Percentiles rank a stretch among this genome's conserved stretches.
These are phyloP conservation scores for Aulostomus chinensis DNA, from an alignment of 2,797 vertebrate species.

Conservation along the genomic window DNA sequence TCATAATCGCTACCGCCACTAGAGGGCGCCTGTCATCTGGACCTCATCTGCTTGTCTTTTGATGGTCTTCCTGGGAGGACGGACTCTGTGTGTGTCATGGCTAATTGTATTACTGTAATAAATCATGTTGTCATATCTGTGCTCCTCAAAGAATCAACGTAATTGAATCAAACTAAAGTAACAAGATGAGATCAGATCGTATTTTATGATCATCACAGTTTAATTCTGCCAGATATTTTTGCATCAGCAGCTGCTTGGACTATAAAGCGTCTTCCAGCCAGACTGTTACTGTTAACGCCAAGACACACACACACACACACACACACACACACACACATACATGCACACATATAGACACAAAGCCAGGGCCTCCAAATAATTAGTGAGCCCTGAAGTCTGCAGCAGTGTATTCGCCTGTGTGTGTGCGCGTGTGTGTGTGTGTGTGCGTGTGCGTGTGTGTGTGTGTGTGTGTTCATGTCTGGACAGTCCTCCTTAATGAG, in stretches of 20 bases:
- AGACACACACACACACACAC: slow-evolving; percentile 3
- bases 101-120: slow-evolving; percentile 1
- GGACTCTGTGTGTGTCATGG: background rate
- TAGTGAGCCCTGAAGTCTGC: slow-evolving; percentile 54
- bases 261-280: slow-evolving; percentile 17
- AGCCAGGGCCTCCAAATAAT: slow-evolving; percentile 53
- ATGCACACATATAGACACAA: background rate
- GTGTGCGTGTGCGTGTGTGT: slow-evolving; percentile 22
- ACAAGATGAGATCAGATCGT: background rate
- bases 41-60: no score
- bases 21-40: no score
- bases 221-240: background rate
- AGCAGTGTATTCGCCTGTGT: slow-evolving; percentile 26
- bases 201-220: background rate
- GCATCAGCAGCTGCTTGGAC: slow-evolving; percentile 9
- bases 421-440: slow-evolving; percentile 16
- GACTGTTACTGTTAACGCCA: slow-evolving; percentile 30
- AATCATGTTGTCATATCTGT: background rate
- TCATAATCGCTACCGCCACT: no score
- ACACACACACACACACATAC: slow-evolving; percentile 5
- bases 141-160: background rate
- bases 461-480: slow-evolving; percentile 20
- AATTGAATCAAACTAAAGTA: background rate
- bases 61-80: no score
- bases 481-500: slow-evolving; percentile 60